Evolutionary conservation across 1,140 invertebrate species (phyloP).

Genomic region (Cryptotermes secundus): DNA sequence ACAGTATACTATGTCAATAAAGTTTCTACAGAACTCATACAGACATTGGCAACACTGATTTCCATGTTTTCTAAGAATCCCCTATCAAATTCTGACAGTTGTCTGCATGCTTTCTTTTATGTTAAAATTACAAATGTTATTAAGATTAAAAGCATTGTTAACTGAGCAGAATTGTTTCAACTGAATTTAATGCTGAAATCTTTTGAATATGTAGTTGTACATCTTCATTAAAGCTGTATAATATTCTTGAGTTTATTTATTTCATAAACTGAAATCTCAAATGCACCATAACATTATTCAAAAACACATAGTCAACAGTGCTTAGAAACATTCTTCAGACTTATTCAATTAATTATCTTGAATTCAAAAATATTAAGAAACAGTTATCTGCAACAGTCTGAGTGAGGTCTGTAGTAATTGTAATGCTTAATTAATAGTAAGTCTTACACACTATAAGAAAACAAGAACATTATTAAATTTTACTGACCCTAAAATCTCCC

Average conservation of each 20-base stretch:
- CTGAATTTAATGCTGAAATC: too few relatives aligned
- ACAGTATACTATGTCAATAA: constrained; percentile 20
- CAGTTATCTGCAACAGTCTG: not conserved
- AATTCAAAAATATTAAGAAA: not conserved
- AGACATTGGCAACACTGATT: not conserved
- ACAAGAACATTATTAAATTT: constrained; percentile 21
- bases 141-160: too few relatives aligned
- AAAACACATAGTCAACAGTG: too few relatives aligned
- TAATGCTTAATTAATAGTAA: constrained; percentile 29
- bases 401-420: not conserved
- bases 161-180: too few relatives aligned
- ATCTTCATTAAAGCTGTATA: not conserved
- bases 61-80: not conserved
- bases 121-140: too few relatives aligned
- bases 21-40: constrained; percentile 11
- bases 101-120: not conserved
- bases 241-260: not conserved
- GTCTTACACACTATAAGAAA: constrained; percentile 22
- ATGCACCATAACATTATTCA: too few relatives aligned
- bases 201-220: too few relatives aligned
- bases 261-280: too few relatives aligned
- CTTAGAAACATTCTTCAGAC: too few relatives aligned
- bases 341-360: too few relatives aligned
- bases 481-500: constrained; percentile 24
- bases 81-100: not conserved